Base-by-base conservation (phyloP, 2,888 invertebrate genomes). In the Epistrophella euchroma region DNA sequence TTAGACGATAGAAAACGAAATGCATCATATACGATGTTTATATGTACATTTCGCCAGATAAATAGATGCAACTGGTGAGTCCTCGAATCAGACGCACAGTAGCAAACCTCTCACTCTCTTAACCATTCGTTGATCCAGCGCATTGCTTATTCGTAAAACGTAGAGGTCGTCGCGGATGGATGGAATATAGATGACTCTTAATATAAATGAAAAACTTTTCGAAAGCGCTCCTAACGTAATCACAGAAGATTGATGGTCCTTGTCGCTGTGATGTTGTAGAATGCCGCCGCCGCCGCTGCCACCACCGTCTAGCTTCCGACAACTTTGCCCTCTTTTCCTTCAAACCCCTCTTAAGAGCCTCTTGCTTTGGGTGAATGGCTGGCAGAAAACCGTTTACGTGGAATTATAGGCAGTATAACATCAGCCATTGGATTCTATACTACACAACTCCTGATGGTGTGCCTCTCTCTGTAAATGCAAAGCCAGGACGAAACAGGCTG, bases 141-240 rank as follows among this genome's bases (percentile, higher is more conserved):
- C 32, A 64, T 64, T 17, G 64, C 64, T 35, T 66, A 15, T 11
- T 1, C 15, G 6, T 10, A 32, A 17, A 56, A 60, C 60, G 73
- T 62, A 45, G 85, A 70, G 85, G 78, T 71, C 82, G 66, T 78
- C 77, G 77, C 86, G 86, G 86, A 74, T 86, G 86, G 86, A 71
- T 86, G 81, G 74, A 77, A 77, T 75, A 82, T 86, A 86, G 86
- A 86, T 86, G 86, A 74, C 86, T 86, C 86, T 86, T 86, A 86
- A 86, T 78, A 86, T 86, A 86, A 86, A 86, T 86, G 86, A 86
- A 86, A 86, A 86, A 86, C 86, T 86, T 86, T 86, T 78, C 82
- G 86, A 85, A 86, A 86, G 86, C 77, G 82, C 86, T 86, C 82
- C 82, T 78, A 82, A 78, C 82, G 82, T 86, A 86, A 86, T 86